Base-by-base conservation (phyloP, 1,140 invertebrate species). In the Neoseiulus cucumeris region DNA sequence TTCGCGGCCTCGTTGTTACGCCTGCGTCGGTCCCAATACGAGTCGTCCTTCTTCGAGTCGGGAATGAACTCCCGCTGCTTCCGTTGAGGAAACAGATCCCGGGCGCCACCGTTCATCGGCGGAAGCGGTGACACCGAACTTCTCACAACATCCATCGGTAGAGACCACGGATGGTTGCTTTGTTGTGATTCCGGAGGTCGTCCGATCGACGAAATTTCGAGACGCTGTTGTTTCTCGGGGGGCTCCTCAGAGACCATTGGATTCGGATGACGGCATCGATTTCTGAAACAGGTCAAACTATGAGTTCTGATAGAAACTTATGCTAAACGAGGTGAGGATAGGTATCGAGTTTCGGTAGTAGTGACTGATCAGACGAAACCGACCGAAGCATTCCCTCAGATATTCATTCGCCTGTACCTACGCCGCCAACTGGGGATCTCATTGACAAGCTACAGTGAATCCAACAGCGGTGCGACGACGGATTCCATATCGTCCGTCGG, bases 1-100 rank as follows among this genome's bases (percentile, higher is more conserved):
- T 93, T 91, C 29, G 91, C 93, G 0, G 93, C 89, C 75, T 96
- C 92, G 76, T 98, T 98, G 77, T 97, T 97, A 33, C 91, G 82
- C 44, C 91, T 80, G 44, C 93, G 80, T 30, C 92, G 81, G 75
- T 96, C 91, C 93, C 93, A 98, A 76, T 98, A 97, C 70, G 86
- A 89, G 70, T 94, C 89, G 72, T 98, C 92, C 75, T 97, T 98
- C 72, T 92, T 93, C 74, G 85, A 91, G 72, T 96, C 92, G 0
- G 92, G 92, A 64, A 94, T 95, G 75, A 96, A 96, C 73, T 95
- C 91, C 1, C 92, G 80, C 73, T 94, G 90, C 72, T 95, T 95
- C 65, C 92, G 69, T 7, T 68, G 64, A 5, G 73, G 72, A 41
- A 73, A 72, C 44, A 72, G 59, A 6, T 70, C 70, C 17, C 69